phyloP scores from a whole-genome alignment of 2,113 vertebrate genomes.

The Paramormyrops kingsleyae region DNA sequence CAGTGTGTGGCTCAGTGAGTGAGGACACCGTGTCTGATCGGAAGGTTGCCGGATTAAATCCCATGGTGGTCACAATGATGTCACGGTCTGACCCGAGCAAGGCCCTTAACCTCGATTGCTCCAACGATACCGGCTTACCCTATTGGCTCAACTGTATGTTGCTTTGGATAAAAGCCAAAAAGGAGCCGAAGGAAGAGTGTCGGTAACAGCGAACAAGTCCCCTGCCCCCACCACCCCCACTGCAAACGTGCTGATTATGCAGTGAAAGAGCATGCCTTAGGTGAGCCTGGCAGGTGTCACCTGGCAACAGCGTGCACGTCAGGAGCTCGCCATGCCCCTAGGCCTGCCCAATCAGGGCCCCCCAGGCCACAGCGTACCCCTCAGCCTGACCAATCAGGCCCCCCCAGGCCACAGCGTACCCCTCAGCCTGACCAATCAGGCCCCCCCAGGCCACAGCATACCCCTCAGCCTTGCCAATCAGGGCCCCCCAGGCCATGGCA shows the following conservation, averaged over 20 bases:
- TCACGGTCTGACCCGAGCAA: background rate
- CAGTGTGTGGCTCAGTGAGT: background rate
- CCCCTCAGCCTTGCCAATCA: background rate
- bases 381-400: background rate
- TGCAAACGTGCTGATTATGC: background rate
- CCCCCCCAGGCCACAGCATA: background rate
- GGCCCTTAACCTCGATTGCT: background rate
- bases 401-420: background rate
- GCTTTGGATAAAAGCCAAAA: background rate
- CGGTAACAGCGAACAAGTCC: background rate
- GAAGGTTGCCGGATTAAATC: background rate
- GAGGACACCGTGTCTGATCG: background rate
- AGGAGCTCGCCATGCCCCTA: background rate
- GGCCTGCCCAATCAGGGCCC: background rate
- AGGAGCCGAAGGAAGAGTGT: background rate
- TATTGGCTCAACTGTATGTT: background rate
- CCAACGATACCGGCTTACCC: background rate
- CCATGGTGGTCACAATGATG: background rate
- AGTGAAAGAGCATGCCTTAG: background rate
- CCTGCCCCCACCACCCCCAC: background rate
- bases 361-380: background rate
- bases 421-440: background rate
- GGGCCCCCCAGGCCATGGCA: too few relatives aligned
- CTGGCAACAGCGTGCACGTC: background rate
- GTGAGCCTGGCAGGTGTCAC: constrained; percentile 5